Conservation (phyloP, 92 coral and sea anemone genomes). For the Zoanthus sociatus region DNA sequence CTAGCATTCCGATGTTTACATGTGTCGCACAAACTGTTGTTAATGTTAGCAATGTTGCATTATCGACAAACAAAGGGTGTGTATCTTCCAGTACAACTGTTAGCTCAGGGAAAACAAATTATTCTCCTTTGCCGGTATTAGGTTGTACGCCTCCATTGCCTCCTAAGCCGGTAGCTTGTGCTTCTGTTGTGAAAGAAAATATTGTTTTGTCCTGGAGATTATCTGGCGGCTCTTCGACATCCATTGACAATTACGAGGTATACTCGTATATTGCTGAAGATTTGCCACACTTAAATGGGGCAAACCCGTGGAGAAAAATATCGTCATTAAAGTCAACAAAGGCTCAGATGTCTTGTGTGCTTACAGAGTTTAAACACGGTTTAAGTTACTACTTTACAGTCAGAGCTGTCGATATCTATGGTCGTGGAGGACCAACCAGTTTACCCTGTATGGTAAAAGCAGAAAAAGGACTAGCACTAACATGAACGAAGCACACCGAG, state of each 20-base stretch:
- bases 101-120: no score
- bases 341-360: slow-evolving; percentile 19
- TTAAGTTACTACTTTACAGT: slow-evolving; percentile 22
- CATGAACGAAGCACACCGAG: no score
- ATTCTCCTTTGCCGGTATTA: no score
- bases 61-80: no score
- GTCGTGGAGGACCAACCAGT: slow-evolving; percentile 9
- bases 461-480: background rate
- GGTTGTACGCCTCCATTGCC: no score
- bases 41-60: no score
- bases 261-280: slow-evolving; percentile 19
- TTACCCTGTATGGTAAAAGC: background rate
- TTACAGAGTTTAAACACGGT: slow-evolving; percentile 28
- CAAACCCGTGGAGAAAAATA: slow-evolving; percentile 3
- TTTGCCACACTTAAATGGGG: no score
- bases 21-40: no score
- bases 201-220: slow-evolving; percentile 15
- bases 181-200: background rate
- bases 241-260: slow-evolving; percentile 18
- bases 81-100: no score
- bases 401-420: slow-evolving; percentile 34
- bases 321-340: background rate
- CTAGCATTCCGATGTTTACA: no score
- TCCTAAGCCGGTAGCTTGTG: no score
- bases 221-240: background rate